phyloP scores from a whole-genome alignment of 2,797 vertebrate species.

The Mastacembelus armatus region DNA sequence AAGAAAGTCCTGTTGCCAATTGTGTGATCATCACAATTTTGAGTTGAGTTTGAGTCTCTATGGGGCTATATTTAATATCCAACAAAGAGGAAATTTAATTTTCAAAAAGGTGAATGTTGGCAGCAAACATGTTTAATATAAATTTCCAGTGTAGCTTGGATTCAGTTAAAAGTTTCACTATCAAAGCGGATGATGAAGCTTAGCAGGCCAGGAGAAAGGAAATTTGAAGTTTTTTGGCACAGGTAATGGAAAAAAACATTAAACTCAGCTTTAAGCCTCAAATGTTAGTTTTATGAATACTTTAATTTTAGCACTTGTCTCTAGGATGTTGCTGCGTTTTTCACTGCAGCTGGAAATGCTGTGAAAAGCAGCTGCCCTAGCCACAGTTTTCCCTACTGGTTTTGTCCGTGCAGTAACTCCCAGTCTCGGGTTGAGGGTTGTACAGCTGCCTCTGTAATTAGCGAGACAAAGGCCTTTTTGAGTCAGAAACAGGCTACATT shows the following conservation, averaged over 20 bases:
- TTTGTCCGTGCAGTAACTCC: conserved; percentile 73
- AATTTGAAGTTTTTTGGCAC: conserved; percentile 67
- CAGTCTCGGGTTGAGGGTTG: conserved; percentile 69
- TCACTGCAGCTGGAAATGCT: conserved; percentile 74
- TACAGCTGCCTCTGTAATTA: conserved; percentile 80
- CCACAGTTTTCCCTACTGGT: conserved; percentile 74
- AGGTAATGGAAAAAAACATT: conserved; percentile 69
- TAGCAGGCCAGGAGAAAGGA: conserved; percentile 64
- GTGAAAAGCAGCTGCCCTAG: conserved; percentile 71
- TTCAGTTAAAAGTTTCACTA: conserved; percentile 46
- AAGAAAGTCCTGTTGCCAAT: conserved; percentile 38
- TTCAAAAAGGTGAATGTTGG: conserved; percentile 28
- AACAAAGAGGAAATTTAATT: conserved; percentile 15
- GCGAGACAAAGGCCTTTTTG: conserved; percentile 76
- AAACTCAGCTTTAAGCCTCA: conserved; percentile 61
- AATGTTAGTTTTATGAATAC: conserved; percentile 73
- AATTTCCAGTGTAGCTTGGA: conserved; percentile 63
- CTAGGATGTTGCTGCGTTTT: conserved; percentile 66
- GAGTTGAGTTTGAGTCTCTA: conserved; percentile 27
- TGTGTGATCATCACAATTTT: conserved; percentile 18
- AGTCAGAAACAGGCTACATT: conserved; percentile 59
- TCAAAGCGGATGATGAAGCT: conserved; percentile 67
- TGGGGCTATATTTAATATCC: conserved; percentile 25
- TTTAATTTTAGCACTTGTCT: conserved; percentile 60
- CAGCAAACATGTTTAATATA: conserved; percentile 38